Evolutionary conservation across 1,140 invertebrate species (phyloP).

Genomic region (Temnothorax curvispinosus): DNA sequence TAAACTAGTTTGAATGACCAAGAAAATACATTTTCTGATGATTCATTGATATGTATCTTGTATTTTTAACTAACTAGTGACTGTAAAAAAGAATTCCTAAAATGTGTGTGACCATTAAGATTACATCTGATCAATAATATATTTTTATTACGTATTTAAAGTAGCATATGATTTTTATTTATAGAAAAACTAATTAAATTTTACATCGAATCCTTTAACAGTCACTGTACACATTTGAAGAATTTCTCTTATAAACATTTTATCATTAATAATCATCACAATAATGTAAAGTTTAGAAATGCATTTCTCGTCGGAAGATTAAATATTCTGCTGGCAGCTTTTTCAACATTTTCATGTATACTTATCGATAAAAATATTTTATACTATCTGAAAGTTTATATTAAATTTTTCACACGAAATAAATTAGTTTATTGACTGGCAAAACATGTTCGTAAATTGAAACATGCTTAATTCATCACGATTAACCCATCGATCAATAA

Average conservation of each 20-base stretch:
- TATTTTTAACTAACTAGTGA: conserved; percentile 23
- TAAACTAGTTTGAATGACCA: not conserved
- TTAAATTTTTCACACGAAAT: conserved; percentile 1
- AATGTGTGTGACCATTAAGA: conserved; percentile 33
- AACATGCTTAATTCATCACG: not conserved
- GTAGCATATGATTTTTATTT: not conserved
- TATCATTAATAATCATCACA: conserved; percentile 44
- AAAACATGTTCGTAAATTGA: conserved; percentile 33
- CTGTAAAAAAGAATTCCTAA: conserved; percentile 30
- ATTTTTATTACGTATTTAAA: not conserved
- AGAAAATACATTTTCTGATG: conserved; percentile 8
- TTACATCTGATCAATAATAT: not conserved
- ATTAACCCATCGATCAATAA: conserved; percentile 22
- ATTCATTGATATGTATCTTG: conserved; percentile 44
- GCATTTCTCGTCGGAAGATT: conserved; percentile 37
- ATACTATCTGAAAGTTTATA: conserved; percentile 38
- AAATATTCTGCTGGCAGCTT: conserved; percentile 52
- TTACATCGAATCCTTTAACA: conserved; percentile 13
- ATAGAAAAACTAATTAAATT: not conserved
- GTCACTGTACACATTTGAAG: conserved; percentile 34
- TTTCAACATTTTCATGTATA: conserved; percentile 23
- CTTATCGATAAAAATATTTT: conserved; percentile 37
- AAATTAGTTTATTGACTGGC: conserved; percentile 39
- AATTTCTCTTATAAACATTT: conserved; percentile 30
- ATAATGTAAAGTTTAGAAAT: conserved; percentile 58